These are phyloP conservation scores for Intellagama lesueurii DNA, from an alignment of 2,797 vertebrate genomes.

Conservation along the genomic window DNA sequence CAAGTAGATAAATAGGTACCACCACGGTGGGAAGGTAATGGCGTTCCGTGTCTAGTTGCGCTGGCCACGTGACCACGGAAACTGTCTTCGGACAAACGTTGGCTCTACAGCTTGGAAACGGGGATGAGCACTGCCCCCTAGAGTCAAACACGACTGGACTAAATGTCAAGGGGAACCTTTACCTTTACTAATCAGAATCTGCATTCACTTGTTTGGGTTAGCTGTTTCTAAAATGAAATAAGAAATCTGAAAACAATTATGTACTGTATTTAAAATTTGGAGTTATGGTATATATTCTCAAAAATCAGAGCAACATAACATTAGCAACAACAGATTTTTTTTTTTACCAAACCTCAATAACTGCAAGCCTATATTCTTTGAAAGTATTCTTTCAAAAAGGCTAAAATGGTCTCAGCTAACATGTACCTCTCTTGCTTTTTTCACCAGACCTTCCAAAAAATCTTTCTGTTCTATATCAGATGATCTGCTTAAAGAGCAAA, in stretches of 20 bases:
- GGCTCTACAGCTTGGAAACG: no score
- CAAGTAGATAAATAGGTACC: no score
- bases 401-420: neutral
- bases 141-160: no score
- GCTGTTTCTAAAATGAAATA: neutral
- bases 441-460: constrained; percentile 18
- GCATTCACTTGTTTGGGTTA: neutral
- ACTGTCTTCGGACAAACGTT: no score
- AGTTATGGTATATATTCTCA: neutral
- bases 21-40: no score
- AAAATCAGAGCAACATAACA: neutral
- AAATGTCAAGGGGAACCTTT: neutral
- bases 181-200: neutral
- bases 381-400: neutral
- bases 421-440: constrained; percentile 61
- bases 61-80: no score
- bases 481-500: constrained; percentile 40
- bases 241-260: neutral
- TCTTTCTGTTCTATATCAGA: constrained; percentile 54
- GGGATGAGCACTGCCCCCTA: no score
- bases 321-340: neutral
- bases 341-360: neutral
- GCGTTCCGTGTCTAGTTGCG: no score
- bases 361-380: neutral
- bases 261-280: neutral